These are phyloP conservation scores for Apodemia mormo DNA, from an alignment of 2,888 invertebrate species.

Conservation along the genomic window DNA sequence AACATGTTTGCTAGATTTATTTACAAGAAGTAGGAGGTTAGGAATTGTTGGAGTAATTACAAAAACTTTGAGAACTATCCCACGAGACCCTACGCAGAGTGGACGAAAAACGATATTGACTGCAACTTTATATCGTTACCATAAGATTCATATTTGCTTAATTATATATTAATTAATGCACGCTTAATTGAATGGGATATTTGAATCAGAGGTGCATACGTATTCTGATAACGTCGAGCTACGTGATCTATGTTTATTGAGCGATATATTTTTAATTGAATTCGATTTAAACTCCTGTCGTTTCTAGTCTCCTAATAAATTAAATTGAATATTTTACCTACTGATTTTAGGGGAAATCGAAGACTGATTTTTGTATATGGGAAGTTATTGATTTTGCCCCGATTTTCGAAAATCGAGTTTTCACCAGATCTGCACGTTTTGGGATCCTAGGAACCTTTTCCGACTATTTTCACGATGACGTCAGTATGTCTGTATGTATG, in stretches of 20 bases:
- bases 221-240: constrained; percentile 5
- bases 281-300: background rate
- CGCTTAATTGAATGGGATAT: constrained; percentile 14
- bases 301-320: background rate
- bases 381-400: no score
- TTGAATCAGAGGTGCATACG: constrained; percentile 12
- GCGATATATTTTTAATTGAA: constrained; percentile 4
- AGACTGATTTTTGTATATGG: no score
- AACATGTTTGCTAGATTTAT: background rate
- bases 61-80: constrained; percentile 65
- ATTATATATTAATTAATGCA: constrained; percentile 1
- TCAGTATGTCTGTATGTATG: no score
- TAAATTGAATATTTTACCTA: background rate
- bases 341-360: no score
- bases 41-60: constrained; percentile 49
- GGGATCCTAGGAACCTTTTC: no score
- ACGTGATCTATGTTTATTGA: constrained; percentile 9
- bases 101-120: background rate
- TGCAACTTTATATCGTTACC: background rate
- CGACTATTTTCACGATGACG: no score
- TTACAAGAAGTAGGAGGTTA: constrained; percentile 44
- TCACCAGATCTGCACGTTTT: no score
- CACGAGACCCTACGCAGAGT: constrained; percentile 58
- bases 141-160: background rate
- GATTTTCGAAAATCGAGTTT: no score